phyloP scores from a whole-genome alignment of 2,113 vertebrate species.

The Prietella phreatophila region DNA sequence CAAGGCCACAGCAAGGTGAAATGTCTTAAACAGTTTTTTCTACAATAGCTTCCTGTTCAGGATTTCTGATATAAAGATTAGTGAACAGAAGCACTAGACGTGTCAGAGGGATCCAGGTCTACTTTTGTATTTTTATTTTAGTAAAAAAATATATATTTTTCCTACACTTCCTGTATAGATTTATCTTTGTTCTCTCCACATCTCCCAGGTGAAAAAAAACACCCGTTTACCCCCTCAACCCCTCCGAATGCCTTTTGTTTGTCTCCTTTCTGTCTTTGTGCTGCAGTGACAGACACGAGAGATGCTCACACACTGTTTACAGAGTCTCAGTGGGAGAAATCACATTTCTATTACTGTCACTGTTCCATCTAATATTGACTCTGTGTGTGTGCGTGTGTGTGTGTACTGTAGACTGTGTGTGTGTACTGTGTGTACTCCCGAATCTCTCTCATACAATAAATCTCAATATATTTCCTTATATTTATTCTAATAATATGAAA shows the following conservation, averaged over 20 bases:
- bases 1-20: neutral
- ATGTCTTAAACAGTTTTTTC: neutral
- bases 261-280: neutral
- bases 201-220: neutral
- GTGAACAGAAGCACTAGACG: neutral
- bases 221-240: neutral
- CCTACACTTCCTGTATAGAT: neutral
- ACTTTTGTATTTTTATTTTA: neutral
- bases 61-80: neutral
- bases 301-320: conserved; percentile 19
- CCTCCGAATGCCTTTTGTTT: neutral
- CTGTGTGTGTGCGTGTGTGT: neutral
- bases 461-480: neutral
- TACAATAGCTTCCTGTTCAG: neutral
- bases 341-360: conserved; percentile 43
- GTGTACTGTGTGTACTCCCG: neutral
- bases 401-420: neutral
- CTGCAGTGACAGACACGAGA: neutral
- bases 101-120: too few species aligned
- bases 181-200: neutral
- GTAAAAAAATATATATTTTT: neutral
- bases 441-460: neutral
- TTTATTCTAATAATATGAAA: neutral
- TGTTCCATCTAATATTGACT: conserved; percentile 47
- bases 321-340: conserved; percentile 5